Percentiles rank a stretch among this genome's conserved stretches.
Conservation (phyloP, 2,797 vertebrate genomes). For the Adrianichthys oophorus region DNA sequence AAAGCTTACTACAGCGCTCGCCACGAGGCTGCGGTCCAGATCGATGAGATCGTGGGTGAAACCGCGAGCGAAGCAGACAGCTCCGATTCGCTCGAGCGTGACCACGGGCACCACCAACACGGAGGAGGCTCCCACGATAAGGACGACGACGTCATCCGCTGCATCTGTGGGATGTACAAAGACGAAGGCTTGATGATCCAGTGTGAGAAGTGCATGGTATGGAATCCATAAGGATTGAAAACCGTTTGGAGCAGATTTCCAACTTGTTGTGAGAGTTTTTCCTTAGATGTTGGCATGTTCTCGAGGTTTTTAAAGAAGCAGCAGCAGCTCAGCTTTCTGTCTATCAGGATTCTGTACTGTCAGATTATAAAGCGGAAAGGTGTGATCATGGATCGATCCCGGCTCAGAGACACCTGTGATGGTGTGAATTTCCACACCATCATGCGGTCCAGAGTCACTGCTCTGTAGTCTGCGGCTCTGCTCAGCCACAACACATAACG, state of each 20-base stretch:
- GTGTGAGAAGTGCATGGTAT: constrained; percentile 98
- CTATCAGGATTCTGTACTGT: no score
- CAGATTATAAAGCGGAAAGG: no score
- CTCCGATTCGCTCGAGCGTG: constrained; percentile 91
- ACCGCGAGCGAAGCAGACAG: constrained; percentile 96
- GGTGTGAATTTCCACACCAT: no score
- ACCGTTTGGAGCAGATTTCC: neutral
- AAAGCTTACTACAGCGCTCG: constrained; percentile 95
- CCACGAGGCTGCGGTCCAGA: constrained; percentile 92
- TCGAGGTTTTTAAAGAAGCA: no score
- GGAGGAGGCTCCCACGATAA: constrained; percentile 86
- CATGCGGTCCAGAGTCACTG: no score
- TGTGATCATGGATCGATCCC: no score
- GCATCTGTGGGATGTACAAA: constrained; percentile 97
- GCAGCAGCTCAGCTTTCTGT: no score
- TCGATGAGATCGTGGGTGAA: constrained; percentile 97
- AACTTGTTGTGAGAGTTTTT: neutral
- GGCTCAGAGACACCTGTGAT: no score
- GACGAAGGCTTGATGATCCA: constrained; percentile 99
- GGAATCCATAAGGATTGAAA: constrained; percentile 1
- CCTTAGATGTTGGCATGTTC: no score
- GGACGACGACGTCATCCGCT: constrained; percentile 96
- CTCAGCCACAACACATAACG: no score
- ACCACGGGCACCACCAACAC: constrained; percentile 85
- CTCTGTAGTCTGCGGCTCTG: no score